These are phyloP conservation scores for Datnioides undecimradiatus DNA, from an alignment of 2,113 vertebrate genomes.

Conservation along the genomic window DNA sequence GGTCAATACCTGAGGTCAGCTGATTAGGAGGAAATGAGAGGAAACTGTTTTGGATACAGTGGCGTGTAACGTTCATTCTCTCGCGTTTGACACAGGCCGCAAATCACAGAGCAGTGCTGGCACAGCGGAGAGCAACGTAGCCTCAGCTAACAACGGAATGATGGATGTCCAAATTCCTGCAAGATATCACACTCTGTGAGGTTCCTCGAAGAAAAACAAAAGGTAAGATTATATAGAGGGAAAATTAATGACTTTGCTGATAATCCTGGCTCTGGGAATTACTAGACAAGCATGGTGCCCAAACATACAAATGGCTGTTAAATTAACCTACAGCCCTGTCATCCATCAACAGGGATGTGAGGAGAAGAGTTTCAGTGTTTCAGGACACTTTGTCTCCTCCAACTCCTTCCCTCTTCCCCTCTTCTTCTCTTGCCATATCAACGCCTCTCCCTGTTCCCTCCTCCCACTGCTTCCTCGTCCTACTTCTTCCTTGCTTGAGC, in stretches of 20 bases:
- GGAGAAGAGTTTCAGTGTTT: background rate
- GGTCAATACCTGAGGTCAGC: background rate
- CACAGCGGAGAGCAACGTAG: background rate
- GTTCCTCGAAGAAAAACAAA: slow-evolving; percentile 26
- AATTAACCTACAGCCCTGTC: slow-evolving; percentile 28
- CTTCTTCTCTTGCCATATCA: background rate
- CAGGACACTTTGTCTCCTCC: slow-evolving; percentile 8
- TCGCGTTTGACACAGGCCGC: background rate
- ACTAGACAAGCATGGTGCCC: background rate
- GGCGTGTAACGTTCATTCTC: background rate
- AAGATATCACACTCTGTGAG: background rate
- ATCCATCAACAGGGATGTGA: slow-evolving; percentile 8
- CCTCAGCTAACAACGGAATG: background rate
- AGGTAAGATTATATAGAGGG: slow-evolving; percentile 20
- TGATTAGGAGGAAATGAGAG: background rate
- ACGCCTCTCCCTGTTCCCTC: background rate
- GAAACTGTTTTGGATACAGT: slow-evolving; percentile 10
- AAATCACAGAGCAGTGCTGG: slow-evolving; percentile 15
- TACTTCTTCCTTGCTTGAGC: slow-evolving; percentile 6
- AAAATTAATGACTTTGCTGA: slow-evolving; percentile 35
- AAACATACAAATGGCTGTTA: slow-evolving; percentile 36
- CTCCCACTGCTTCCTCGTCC: slow-evolving; percentile 28
- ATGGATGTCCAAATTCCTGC: background rate
- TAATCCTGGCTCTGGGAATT: slow-evolving; percentile 11
- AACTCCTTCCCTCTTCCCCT: background rate